phyloP scores from a whole-genome alignment of 2,113 vertebrate genomes.

The Boulengeromyrus knoepffleri region DNA sequence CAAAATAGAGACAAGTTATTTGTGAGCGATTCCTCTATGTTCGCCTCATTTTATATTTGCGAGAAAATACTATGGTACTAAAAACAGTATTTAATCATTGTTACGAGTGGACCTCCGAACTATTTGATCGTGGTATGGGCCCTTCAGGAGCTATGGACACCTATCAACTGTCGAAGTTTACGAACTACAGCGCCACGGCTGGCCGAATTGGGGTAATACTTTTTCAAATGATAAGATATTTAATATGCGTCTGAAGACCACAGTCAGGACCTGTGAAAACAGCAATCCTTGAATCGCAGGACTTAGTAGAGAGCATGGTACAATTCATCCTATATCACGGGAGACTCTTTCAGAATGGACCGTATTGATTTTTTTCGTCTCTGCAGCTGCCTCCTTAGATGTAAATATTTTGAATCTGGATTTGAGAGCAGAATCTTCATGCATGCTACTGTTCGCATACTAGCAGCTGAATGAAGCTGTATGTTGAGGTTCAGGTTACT shows the following conservation, averaged over 20 bases:
- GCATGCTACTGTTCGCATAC: background rate
- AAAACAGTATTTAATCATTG: background rate
- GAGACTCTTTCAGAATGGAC: background rate
- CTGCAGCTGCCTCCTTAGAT: background rate
- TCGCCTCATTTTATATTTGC: background rate
- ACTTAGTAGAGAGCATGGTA: background rate
- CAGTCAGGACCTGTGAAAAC: background rate
- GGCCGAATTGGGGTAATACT: background rate
- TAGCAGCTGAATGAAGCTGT: background rate
- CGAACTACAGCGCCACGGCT: background rate
- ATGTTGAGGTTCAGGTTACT: background rate
- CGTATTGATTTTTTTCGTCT: background rate
- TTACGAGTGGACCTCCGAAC: background rate
- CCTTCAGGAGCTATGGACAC: constrained; percentile 43
- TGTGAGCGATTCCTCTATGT: background rate
- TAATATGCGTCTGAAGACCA: background rate
- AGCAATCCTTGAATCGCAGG: background rate
- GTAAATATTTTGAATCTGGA: background rate
- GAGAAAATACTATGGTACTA: background rate
- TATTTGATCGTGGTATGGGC: background rate
- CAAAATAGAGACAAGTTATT: background rate
- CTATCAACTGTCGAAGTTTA: background rate
- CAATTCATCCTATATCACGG: background rate
- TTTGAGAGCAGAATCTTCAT: background rate
- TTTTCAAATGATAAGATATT: background rate